A percentile compares a stretch with the other conserved stretches of the same genome.
These are phyloP conservation scores for Parasteatoda tepidariorum DNA, from an alignment of 1,140 invertebrate species.

Conservation along the genomic window DNA sequence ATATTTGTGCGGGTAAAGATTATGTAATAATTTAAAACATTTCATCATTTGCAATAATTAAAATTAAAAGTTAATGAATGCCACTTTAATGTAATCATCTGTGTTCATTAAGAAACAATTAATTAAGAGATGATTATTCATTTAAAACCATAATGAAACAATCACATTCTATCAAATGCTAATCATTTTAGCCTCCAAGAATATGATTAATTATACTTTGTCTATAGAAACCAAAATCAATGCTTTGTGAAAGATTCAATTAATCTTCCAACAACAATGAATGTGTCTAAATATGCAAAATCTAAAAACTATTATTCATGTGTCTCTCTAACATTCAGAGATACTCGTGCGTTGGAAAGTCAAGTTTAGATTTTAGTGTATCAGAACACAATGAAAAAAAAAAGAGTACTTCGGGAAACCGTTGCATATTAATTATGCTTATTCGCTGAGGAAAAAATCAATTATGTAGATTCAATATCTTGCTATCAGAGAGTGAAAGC, in stretches of 20 bases:
- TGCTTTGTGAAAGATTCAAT: background rate
- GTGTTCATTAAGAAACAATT: too few species aligned
- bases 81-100: too few species aligned
- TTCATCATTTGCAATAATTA: too few species aligned
- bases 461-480: constrained; percentile 8
- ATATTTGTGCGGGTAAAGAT: too few species aligned
- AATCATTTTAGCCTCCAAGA: too few species aligned
- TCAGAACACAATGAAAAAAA: background rate
- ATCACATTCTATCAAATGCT: too few species aligned
- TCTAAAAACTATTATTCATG: constrained; percentile 17
- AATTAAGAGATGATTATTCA: too few species aligned
- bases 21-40: too few species aligned
- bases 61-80: too few species aligned
- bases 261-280: constrained; percentile 36
- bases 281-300: constrained; percentile 30
- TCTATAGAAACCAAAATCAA: background rate
- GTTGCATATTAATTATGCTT: background rate
- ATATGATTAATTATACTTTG: background rate
- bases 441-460: constrained; percentile 4
- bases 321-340: background rate
- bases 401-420: background rate
- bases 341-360: background rate
- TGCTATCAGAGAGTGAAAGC: background rate
- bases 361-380: background rate
- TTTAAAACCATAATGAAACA: too few species aligned